Base-by-base conservation (phyloP, 2,797 vertebrate species). In the Coranthus polyacanthus region DNA sequence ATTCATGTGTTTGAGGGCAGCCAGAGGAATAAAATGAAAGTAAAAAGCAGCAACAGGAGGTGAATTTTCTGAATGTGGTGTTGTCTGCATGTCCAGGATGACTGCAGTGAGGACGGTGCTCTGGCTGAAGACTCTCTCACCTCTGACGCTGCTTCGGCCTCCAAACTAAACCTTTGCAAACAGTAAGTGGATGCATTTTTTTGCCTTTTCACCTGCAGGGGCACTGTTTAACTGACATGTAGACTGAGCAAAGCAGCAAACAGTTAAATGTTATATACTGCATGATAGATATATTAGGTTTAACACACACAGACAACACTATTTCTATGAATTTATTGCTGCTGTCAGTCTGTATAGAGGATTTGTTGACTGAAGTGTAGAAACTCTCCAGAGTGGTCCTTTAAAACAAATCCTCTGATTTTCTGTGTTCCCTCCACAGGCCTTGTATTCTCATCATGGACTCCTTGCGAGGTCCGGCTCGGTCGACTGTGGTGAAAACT, bases 381-480 rank as follows among this genome's bases (percentile, higher is more conserved):
- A n/a, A n/a, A n/a, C n/a, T n/a, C n/a, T n/a, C n/a, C n/a, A n/a
- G n/a, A n/a, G n/a, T 26, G 3, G 6, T 16, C 15, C 24, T 26
- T 10, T 16, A 12, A 12, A 12, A 12, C 26, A 12, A 34, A 20
- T 15, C 37, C 5, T 20, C 24, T 41, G 1, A 16, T 0, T 12
- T 10, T 39, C 2, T 4, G 3, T 32, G 21, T 47, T 52, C 22
- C 26, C 38, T 4, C 86, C n/a, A n/a, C n/a, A 99, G 98, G 90
- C 96, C 98, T 20, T 99, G 98, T 72, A 99, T 99, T 82, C 93
- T 99, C 68, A 96, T 99, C 75, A 99, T 99, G 98, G 98, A 99
- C 88, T 99, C 98, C 0, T 92, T 99, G 66, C 93, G 96, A 58
- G 98, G 98, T 26, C 97, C 98, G 18, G 93, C 95, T 59, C 82